Evolutionary conservation across 2,888 invertebrate genomes (phyloP), one percentile per base, ranked within the genome.

Genomic region (Venusia cambrica): DNA sequence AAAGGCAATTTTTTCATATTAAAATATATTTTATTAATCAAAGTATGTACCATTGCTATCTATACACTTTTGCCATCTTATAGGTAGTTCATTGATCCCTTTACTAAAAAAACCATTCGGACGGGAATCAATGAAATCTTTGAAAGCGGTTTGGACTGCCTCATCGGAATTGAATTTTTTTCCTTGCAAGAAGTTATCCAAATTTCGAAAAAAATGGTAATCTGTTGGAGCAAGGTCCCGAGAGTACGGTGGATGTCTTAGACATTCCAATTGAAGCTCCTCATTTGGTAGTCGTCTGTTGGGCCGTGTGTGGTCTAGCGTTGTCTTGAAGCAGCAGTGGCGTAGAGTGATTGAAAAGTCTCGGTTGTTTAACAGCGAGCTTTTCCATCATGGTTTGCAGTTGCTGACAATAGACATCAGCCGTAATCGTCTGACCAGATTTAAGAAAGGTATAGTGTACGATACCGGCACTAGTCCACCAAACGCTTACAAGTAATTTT

Each of bases 141-240:
- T 35, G 14, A 25, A 36, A 25, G 25, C 30, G 36, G 5, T 35
- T 29, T 29, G 14, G 28, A 24, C 27, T 22, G 31, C 21, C 17
- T n/a, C 4, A 38, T 38, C 21, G 14, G 27, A 38, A 8, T 28
- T 38, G 26, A 20, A n/a, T 12, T 32, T 20, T 22, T 38, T 22
- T 24, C 22, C 22, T 32, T 30, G 36, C 15, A 30, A 24, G 17
- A 20, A 37, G 9, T 30, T 26, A 10, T 37, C 31, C 16, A 25
- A 36, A 25, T 30, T 36, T 7, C 21, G 25, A 13, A 38, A 41
- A 31, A 38, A 30, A 17, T n/a, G n/a, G n/a, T n/a, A n/a, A n/a
- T n/a, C n/a, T n/a, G n/a, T n/a, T n/a, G n/a, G n/a, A n/a, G n/a
- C 2, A 17, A 17, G 17, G 17, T 17, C 17, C n/a, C 5, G 17